Percentiles rank a stretch among this genome's conserved stretches.
These are phyloP conservation scores for Crepidodera aurea DNA, from an alignment of 2,888 invertebrate species.

Conservation along the genomic window DNA sequence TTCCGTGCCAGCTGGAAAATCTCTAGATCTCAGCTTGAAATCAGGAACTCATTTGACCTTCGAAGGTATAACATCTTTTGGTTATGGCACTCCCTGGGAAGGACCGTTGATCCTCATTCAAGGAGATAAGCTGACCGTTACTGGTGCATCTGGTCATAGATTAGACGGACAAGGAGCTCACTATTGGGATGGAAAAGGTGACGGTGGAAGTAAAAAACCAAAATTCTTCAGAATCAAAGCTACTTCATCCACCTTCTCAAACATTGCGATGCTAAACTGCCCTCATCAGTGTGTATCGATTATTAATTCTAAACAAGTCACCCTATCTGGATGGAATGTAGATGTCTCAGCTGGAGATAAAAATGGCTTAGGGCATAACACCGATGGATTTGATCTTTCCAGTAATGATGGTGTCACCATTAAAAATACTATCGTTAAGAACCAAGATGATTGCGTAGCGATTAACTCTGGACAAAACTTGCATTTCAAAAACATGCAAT, in stretches of 20 bases:
- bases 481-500: slow-evolving; percentile 34
- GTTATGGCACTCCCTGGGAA: slow-evolving; percentile 8
- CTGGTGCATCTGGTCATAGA: slow-evolving; percentile 16
- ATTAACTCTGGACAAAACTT: slow-evolving; percentile 40
- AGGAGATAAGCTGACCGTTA: slow-evolving; percentile 11
- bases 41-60: slow-evolving; percentile 22
- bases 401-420: slow-evolving; percentile 31
- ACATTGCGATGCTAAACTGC: slow-evolving; percentile 34
- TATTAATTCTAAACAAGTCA: slow-evolving; percentile 20
- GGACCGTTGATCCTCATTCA: slow-evolving; percentile 22
- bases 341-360: slow-evolving; percentile 38
- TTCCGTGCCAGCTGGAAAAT: slow-evolving; percentile 23
- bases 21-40: slow-evolving; percentile 14
- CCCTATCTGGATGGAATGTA: slow-evolving; percentile 32
- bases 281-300: slow-evolving; percentile 35
- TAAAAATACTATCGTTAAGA: slow-evolving; percentile 38
- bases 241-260: slow-evolving; percentile 28
- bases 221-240: slow-evolving; percentile 37
- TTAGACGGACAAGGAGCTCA: slow-evolving; percentile 35
- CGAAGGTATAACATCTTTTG: slow-evolving; percentile 23
- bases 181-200: slow-evolving; percentile 40
- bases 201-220: slow-evolving; percentile 19
- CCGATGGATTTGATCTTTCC: slow-evolving; percentile 40
- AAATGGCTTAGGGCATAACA: slow-evolving; percentile 34
- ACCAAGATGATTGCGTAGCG: slow-evolving; percentile 45